Conservation (phyloP, 1,140 invertebrate genomes). For the Caenorhabditis inopinata region DNA sequence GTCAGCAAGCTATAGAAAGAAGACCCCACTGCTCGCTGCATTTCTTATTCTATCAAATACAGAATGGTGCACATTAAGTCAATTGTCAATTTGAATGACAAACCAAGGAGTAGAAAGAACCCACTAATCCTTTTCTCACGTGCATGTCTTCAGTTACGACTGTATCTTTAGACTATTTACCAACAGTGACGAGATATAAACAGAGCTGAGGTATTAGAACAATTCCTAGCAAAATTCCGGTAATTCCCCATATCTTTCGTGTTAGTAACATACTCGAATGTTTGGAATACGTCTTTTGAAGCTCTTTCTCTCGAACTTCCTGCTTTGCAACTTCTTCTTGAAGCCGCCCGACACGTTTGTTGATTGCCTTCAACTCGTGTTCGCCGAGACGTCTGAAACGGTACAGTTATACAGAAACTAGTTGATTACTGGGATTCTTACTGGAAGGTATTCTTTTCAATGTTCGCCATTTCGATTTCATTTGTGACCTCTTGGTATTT, state of each 20-base stretch:
- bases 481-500: constrained; percentile 81
- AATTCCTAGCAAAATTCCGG: too few relatives aligned
- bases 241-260: too few relatives aligned
- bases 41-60: not conserved
- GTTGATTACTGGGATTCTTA: constrained; percentile 71
- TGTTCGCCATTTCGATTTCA: constrained; percentile 83
- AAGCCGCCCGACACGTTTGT: constrained; percentile 72
- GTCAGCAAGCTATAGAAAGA: not conserved
- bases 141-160: too few relatives aligned
- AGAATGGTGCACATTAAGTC: constrained; percentile 18
- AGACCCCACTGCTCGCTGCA: not conserved
- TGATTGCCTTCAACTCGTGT: constrained; percentile 86
- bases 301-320: constrained; percentile 81
- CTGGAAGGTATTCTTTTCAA: constrained; percentile 88
- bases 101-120: not conserved
- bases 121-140: not conserved
- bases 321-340: constrained; percentile 73
- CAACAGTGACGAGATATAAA: too few relatives aligned
- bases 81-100: constrained; percentile 33
- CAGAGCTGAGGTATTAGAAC: too few relatives aligned
- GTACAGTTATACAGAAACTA: constrained; percentile 66
- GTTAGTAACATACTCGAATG: constrained; percentile 67
- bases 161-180: too few relatives aligned
- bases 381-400: constrained; percentile 67
- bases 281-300: constrained; percentile 80